Base-by-base conservation (phyloP, 2,113 vertebrate species). In the Anas platyrhynchos region DNA sequence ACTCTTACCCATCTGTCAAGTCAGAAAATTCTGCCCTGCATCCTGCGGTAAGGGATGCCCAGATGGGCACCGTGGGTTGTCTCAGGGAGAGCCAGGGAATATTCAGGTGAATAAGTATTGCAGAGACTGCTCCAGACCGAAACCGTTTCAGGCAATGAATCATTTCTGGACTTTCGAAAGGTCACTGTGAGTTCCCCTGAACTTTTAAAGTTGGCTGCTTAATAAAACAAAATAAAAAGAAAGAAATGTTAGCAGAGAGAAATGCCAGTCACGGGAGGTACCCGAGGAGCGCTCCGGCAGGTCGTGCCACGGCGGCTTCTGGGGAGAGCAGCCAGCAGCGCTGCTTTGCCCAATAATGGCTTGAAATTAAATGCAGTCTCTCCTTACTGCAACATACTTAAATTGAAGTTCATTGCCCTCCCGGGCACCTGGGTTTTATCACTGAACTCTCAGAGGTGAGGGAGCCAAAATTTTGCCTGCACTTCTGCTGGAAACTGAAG, bases 331-430 rank as follows among this genome's bases (percentile, higher is more conserved):
- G 67, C 32, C 48, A 41, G 83, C 80, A 79, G 86, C 16, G 71
- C 85, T 94, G 66, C 86, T 58, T 71, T 83, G 66, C 81, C 69
- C 26, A 71, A 10, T 11, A 63, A 44, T 4, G 9, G 11, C 36
- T 79, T 94, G 91, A 76, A 89, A 72, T 32, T 34, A 95, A 83
- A 94, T 85, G n/a, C 71, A 18, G 4, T 11, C 72, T 65, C 88
- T 76, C 55, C 80, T n/a, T 66, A 76, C 36, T 67, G 54, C 61
- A 48, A 71, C 44, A 11, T 41, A 43, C 63, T 66, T 21, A 66
- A 86, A 43, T 61, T n/a, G 27, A 68, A 52, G 27, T 87, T 83
- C 91, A 18, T 31, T 92, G 88, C 61, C 78, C 66, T 68, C 52
- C 25, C 38, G 81, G 56, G 18, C 41, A 58, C 61, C 38, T 2